Evolutionary conservation across 2,888 invertebrate species (phyloP).

Genomic region (Eilema caniola): DNA sequence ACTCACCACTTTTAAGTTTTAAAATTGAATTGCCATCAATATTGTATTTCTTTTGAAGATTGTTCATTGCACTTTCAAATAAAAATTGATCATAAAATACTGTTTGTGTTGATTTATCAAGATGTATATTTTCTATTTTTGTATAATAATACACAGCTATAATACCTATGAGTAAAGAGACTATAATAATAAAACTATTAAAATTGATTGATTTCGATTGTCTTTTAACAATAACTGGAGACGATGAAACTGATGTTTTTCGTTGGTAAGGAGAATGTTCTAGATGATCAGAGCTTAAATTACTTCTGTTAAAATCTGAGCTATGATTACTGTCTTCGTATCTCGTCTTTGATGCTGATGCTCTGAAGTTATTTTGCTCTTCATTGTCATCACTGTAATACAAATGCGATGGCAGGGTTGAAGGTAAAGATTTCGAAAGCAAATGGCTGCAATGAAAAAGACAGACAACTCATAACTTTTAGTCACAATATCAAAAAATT

Average conservation of each 20-base stretch:
- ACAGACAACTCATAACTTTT: constrained; percentile 68
- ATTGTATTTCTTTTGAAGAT: constrained; percentile 70
- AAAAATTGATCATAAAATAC: constrained; percentile 60
- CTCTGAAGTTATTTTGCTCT: constrained; percentile 26
- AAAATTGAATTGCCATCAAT: constrained; percentile 69
- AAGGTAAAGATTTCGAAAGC: constrained; percentile 76
- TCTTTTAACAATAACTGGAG: constrained; percentile 13
- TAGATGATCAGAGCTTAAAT: constrained; percentile 20
- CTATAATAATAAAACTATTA: constrained; percentile 24
- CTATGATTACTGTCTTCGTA: constrained; percentile 25
- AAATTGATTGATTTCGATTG: constrained; percentile 25
- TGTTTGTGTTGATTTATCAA: constrained; percentile 42
- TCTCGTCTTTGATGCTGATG: constrained; percentile 33
- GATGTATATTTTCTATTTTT: constrained; percentile 16
- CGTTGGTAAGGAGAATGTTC: constrained; percentile 20
- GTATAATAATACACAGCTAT: constrained; percentile 28
- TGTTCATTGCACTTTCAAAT: constrained; percentile 69
- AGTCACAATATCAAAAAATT: constrained; percentile 32
- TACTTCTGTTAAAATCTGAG: constrained; percentile 23
- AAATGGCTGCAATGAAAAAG: constrained; percentile 74
- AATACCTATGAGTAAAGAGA: constrained; percentile 29
- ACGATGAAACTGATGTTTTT: constrained; percentile 20
- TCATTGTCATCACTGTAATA: constrained; percentile 70
- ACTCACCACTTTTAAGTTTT: constrained; percentile 73
- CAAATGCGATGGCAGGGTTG: constrained; percentile 67